Conservation (phyloP, 2,888 invertebrate species). For the Amaurobius ferox region DNA sequence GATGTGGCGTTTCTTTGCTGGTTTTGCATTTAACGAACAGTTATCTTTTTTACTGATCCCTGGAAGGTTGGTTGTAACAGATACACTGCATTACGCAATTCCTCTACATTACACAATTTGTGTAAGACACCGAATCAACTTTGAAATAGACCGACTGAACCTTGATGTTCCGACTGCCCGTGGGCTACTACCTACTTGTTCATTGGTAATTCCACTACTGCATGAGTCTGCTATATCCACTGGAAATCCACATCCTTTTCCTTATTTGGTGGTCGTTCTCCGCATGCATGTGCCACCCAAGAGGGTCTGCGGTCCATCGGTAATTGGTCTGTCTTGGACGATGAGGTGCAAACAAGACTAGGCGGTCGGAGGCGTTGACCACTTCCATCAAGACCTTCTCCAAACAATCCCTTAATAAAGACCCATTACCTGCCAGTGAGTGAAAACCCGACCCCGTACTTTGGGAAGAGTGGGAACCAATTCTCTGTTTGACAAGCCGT, state of each 20-base stretch:
- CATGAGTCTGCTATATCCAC: too few species aligned
- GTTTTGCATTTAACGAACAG: too few species aligned
- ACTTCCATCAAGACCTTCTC: neutral
- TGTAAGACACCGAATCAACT: too few species aligned
- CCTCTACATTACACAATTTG: too few species aligned
- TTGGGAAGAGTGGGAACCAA: neutral
- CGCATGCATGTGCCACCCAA: neutral
- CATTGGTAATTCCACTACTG: too few species aligned
- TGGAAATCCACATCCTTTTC: neutral
- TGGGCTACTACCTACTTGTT: too few species aligned
- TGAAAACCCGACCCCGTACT: neutral
- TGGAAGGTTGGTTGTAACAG: too few species aligned
- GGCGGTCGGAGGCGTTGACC: slow-evolving; percentile 14
- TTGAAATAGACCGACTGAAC: too few species aligned
- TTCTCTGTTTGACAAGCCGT: slow-evolving; percentile 47
- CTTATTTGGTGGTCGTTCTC: neutral
- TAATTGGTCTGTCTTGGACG: neutral
- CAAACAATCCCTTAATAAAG: slow-evolving; percentile 8
- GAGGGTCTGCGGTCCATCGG: neutral
- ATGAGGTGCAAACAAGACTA: slow-evolving; percentile 10
- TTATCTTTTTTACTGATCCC: too few species aligned
- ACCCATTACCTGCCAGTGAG: neutral
- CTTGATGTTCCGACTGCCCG: too few species aligned
- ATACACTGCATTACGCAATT: too few species aligned
- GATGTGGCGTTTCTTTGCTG: too few species aligned